These are phyloP conservation scores for fruit fly (Drosophila melanogaster) DNA, from an alignment of 1,140 invertebrate genomes.

Conservation along the genomic window Release_6_plus_ISO1_MT NT_033777.3:17748001-17748500, in stretches of 20 bases:
- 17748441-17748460: conserved; percentile 49
- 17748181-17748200: conserved; percentile 58
- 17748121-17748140: conserved; percentile 3
- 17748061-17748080: conserved; percentile 5
- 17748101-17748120: conserved; percentile 2
- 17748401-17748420: conserved; percentile 62
- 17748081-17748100: conserved; percentile 40
- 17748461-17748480: conserved; percentile 40
- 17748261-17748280: conserved; percentile 35
- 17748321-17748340: not conserved
- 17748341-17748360: not conserved
- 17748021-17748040: conserved; percentile 45
- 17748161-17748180: conserved; percentile 44
- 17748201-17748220: conserved; percentile 69
- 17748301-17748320: not conserved
- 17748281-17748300: conserved; percentile 22
- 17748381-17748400: conserved; percentile 75
- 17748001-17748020: conserved; percentile 48
- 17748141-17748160: conserved; percentile 11
- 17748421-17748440: conserved; percentile 51
- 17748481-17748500: not conserved
- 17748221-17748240: conserved; percentile 46
- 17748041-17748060: conserved; percentile 33
- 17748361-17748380: conserved; percentile 42
- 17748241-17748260: not conserved